These are phyloP conservation scores for rabbit (Oryctolagus cuniculus) DNA, from an alignment of 2,113 vertebrate genomes.

Conservation along the genomic window DNA sequence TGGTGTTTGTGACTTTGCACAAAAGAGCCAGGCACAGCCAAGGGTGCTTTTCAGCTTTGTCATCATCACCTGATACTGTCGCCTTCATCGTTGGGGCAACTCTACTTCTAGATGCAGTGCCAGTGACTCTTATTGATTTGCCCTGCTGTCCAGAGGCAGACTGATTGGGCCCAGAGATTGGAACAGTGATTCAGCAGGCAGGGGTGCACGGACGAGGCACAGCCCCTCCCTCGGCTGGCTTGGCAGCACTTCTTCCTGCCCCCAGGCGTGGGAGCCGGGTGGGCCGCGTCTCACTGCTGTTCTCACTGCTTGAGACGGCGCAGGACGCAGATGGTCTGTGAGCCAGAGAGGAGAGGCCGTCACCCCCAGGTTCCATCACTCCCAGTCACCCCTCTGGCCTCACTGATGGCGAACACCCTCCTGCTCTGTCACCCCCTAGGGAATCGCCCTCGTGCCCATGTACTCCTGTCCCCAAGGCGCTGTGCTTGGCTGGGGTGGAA, in stretches of 20 bases:
- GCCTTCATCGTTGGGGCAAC: conserved; percentile 69
- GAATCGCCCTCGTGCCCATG: neutral
- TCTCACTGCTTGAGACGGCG: neutral
- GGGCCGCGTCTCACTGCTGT: neutral
- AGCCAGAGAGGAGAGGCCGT: neutral
- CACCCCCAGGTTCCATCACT: neutral
- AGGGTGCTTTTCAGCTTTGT: conserved; percentile 75
- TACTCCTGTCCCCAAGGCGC: neutral
- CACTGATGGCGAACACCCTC: neutral
- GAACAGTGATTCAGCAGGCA: conserved; percentile 78
- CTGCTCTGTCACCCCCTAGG: neutral
- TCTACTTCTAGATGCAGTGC: conserved; percentile 72
- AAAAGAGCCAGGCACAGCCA: conserved; percentile 64
- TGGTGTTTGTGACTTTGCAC: conserved; percentile 74
- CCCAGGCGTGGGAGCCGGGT: neutral
- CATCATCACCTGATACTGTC: conserved; percentile 75
- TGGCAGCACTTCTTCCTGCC: neutral
- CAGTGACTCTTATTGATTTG: conserved; percentile 81
- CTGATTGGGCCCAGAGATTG: conserved; percentile 76
- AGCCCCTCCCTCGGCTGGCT: conserved; percentile 17
- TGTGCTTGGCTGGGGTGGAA: neutral
- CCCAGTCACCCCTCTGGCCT: neutral
- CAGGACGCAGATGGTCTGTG: neutral
- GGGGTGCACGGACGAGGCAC: conserved; percentile 46
- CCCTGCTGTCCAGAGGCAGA: conserved; percentile 74